These are phyloP conservation scores for Apolygus lucorum DNA, from an alignment of 1,140 invertebrate genomes.

Conservation along the genomic window DNA sequence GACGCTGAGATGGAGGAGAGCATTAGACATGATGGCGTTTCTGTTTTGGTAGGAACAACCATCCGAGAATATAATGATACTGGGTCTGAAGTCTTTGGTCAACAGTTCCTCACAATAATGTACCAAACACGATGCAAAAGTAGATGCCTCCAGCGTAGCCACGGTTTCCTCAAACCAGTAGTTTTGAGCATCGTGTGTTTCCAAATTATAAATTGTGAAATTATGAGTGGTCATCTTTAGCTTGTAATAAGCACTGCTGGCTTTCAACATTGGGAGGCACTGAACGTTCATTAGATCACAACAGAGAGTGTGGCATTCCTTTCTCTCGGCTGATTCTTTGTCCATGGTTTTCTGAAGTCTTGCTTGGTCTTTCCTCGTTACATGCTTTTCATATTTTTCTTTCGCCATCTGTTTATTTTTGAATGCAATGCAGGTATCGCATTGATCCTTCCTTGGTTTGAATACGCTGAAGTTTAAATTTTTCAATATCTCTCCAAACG, in stretches of 20 bases:
- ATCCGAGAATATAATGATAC: too few species aligned
- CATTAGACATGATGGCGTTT: too few species aligned
- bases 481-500: too few species aligned
- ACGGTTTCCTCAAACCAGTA: too few species aligned
- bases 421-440: constrained; percentile 24
- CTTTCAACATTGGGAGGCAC: constrained; percentile 31
- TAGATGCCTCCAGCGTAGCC: too few species aligned
- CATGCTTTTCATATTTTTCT: constrained; percentile 13
- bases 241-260: constrained; percentile 35
- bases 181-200: constrained; percentile 7
- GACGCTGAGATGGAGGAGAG: too few species aligned
- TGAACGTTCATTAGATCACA: constrained; percentile 32
- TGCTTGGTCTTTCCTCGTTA: neutral
- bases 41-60: too few species aligned
- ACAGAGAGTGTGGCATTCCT: constrained; percentile 16
- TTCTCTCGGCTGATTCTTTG: neutral
- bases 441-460: constrained; percentile 31
- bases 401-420: constrained; percentile 20
- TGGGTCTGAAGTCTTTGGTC: too few species aligned
- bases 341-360: constrained; percentile 9
- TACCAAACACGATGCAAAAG: too few species aligned
- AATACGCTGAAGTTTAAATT: too few species aligned
- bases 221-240: constrained; percentile 35
- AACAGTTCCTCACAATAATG: too few species aligned
- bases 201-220: constrained; percentile 34